Percentiles rank a stretch among this genome's conserved stretches.
phyloP scores from a whole-genome alignment of 2,888 invertebrate genomes.

The Drosophila pseudotalamancana region DNA sequence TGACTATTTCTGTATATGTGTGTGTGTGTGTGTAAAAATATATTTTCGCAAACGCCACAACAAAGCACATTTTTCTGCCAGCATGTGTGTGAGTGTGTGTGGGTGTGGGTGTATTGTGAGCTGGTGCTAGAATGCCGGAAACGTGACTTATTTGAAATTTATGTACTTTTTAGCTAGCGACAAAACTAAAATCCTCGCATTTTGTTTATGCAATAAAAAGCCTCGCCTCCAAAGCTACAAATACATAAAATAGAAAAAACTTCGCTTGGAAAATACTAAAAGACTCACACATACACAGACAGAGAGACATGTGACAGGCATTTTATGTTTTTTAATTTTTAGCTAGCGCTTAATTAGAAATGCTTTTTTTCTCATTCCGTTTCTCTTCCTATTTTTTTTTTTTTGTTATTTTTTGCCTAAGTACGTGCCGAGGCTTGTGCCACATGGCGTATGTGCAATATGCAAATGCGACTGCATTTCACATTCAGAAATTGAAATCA shows the following conservation, averaged over 20 bases:
- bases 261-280: background rate
- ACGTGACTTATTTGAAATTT: constrained; percentile 78
- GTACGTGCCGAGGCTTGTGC: constrained; percentile 35
- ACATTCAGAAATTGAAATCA: constrained; percentile 77
- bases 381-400: too few species aligned
- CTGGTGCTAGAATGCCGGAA: constrained; percentile 55
- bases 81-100: constrained; percentile 10
- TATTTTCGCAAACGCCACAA: constrained; percentile 65
- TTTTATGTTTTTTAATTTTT: constrained; percentile 47
- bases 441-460: constrained; percentile 70
- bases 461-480: constrained; percentile 69
- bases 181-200: constrained; percentile 41
- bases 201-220: constrained; percentile 54
- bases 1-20: constrained; percentile 40
- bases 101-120: constrained; percentile 18
- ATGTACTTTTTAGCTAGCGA: constrained; percentile 71
- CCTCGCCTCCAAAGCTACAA: constrained; percentile 16
- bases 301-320: constrained; percentile 30
- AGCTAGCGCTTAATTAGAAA: constrained; percentile 71
- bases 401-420: constrained; percentile 11
- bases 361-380: constrained; percentile 21
- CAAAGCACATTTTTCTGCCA: constrained; percentile 61
- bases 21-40: background rate
- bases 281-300: background rate
- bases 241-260: constrained; percentile 23